These are phyloP conservation scores for Charaxes varanes DNA, from an alignment of 1,140 invertebrate genomes.

Conservation along the genomic window DNA sequence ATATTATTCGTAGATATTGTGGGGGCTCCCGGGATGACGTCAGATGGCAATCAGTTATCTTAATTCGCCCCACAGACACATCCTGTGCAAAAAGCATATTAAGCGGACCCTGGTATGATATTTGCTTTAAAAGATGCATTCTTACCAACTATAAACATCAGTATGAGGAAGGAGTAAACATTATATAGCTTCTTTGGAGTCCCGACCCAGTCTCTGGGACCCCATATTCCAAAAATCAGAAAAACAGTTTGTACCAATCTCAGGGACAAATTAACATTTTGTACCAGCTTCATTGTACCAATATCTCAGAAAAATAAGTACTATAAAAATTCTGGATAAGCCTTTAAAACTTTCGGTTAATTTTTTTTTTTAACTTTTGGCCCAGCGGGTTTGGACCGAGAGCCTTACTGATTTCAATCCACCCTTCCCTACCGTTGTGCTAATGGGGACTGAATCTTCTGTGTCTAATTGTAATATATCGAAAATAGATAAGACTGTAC, in stretches of 20 bases:
- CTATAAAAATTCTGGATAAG: too few relatives aligned
- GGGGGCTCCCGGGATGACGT: too few relatives aligned
- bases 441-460: too few relatives aligned
- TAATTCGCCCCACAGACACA: too few relatives aligned
- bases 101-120: background rate
- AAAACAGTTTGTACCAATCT: slow-evolving; percentile 13
- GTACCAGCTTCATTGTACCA: slow-evolving; percentile 15
- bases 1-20: too few relatives aligned
- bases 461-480: background rate
- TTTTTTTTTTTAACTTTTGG: too few relatives aligned
- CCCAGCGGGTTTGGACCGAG: background rate
- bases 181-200: slow-evolving; percentile 6
- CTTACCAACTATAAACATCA: slow-evolving; percentile 23
- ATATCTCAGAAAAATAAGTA: too few relatives aligned
- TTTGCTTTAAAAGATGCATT: background rate
- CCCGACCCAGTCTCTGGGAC: slow-evolving; percentile 5
- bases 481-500: background rate
- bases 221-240: slow-evolving; percentile 15
- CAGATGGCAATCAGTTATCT: too few relatives aligned
- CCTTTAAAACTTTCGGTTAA: too few relatives aligned
- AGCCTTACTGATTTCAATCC: too few relatives aligned
- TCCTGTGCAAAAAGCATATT: background rate
- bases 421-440: too few relatives aligned
- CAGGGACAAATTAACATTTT: slow-evolving; percentile 12
- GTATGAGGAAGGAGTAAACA: slow-evolving; percentile 16